phyloP scores from a whole-genome alignment of 2,113 vertebrate species.

The Mugil cephalus region DNA sequence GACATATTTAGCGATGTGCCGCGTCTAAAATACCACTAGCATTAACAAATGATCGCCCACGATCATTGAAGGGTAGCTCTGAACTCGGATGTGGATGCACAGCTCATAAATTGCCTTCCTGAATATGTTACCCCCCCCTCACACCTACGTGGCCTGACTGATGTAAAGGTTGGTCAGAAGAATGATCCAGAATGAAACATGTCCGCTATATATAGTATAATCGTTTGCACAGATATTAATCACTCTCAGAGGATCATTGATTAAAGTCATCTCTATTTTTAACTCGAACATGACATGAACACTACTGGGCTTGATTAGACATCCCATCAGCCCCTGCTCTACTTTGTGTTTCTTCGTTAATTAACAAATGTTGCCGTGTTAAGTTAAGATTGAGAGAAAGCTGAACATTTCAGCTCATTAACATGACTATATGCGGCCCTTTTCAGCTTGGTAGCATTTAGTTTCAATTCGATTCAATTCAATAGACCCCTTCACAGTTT shows the following conservation, averaged over 20 bases:
- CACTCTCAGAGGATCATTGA: neutral
- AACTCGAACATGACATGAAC: neutral
- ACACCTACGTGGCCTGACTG: neutral
- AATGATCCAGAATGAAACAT: slow-evolving; percentile 14
- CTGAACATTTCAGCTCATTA: neutral
- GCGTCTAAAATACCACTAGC: slow-evolving; percentile 24
- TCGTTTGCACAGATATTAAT: neutral
- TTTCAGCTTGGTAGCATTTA: neutral
- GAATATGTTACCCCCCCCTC: neutral
- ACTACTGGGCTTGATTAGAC: neutral
- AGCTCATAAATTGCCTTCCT: neutral
- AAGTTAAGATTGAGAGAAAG: neutral
- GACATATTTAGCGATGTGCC: slow-evolving; percentile 23
- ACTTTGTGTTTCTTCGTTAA: neutral
- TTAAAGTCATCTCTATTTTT: neutral
- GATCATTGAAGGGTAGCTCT: neutral
- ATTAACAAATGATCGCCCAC: slow-evolving; percentile 13
- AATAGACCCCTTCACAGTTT: too few species aligned
- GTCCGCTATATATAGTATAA: neutral
- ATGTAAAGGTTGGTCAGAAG: neutral
- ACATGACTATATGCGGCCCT: neutral
- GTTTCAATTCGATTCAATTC: too few species aligned
- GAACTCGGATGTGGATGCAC: neutral
- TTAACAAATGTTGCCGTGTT: neutral
- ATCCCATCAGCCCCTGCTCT: neutral